These are phyloP conservation scores for Telmatochromis bifrenatus DNA, from an alignment of 2,113 vertebrate species.

Conservation along the genomic window DNA sequence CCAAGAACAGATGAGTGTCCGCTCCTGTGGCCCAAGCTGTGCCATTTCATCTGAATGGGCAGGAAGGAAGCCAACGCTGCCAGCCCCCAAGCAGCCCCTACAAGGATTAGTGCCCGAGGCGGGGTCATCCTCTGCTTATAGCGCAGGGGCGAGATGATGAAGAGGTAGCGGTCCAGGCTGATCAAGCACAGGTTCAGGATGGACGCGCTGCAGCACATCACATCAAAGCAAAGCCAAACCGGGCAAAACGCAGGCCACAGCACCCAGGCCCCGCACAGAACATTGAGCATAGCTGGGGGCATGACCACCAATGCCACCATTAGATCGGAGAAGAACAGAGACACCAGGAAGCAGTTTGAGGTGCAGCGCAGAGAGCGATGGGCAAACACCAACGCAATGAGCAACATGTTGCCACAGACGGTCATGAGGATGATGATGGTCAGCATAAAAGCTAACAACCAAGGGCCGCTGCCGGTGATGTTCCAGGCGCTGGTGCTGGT, in stretches of 20 bases:
- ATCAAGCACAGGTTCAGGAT: constrained; percentile 97
- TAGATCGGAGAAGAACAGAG: constrained; percentile 92
- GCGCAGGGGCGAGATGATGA: constrained; percentile 90
- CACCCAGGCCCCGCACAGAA: constrained; percentile 88
- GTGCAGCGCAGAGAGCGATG: constrained; percentile 91
- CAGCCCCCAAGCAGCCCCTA: constrained; percentile 85
- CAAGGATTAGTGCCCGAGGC: constrained; percentile 78
- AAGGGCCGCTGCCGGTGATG: constrained; percentile 76
- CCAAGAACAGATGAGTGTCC: background rate
- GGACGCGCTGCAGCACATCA: constrained; percentile 98
- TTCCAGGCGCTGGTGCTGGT: constrained; percentile 49
- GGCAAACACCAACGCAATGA: constrained; percentile 85
- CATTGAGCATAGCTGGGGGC: constrained; percentile 95
- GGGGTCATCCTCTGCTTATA: constrained; percentile 95
- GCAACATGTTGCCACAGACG: constrained; percentile 78
- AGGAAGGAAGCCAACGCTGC: constrained; percentile 89
- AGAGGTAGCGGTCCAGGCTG: constrained; percentile 93
- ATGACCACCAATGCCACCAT: constrained; percentile 97
- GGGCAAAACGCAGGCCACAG: constrained; percentile 82
- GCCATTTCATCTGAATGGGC: constrained; percentile 94
- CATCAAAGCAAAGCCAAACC: constrained; percentile 91
- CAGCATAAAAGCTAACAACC: constrained; percentile 77
- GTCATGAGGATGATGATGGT: constrained; percentile 87
- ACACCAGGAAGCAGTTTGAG: constrained; percentile 95
- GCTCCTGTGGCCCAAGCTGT: constrained; percentile 70